Evolutionary conservation across 2,113 vertebrate species (phyloP).

Genomic region (Aythya baeri): DNA sequence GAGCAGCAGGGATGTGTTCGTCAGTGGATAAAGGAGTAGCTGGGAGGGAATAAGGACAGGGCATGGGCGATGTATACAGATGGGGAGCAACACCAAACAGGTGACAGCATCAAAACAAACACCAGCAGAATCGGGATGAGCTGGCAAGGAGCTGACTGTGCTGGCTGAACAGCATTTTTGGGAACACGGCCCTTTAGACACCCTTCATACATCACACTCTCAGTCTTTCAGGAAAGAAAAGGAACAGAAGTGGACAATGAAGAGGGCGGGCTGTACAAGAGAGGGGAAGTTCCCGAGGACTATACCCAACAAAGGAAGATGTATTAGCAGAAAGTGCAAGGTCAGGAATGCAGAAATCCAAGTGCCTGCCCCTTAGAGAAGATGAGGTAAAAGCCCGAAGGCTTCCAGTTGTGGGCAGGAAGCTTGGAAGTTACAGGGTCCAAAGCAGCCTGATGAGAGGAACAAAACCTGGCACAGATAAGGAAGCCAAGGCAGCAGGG

Average conservation of each 20-base stretch:
- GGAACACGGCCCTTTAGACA: rapidly evolving
- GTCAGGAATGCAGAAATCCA: background rate
- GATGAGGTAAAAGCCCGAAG: background rate
- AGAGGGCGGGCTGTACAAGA: rapidly evolving
- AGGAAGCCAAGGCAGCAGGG: background rate
- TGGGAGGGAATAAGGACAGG: background rate
- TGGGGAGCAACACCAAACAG: rapidly evolving
- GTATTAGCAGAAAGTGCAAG: background rate
- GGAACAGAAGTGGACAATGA: background rate
- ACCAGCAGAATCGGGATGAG: background rate
- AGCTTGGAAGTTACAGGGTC: background rate
- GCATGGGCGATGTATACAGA: background rate
- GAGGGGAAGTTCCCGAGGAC: background rate
- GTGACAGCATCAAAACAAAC: background rate
- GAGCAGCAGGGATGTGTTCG: background rate
- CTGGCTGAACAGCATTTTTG: background rate
- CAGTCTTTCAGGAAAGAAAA: background rate
- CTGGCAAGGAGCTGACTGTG: rapidly evolving
- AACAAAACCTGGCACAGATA: background rate
- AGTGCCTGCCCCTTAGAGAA: background rate
- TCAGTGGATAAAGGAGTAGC: background rate
- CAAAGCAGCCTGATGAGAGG: background rate
- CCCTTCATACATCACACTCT: background rate
- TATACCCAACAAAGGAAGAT: rapidly evolving
- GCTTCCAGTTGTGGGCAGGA: background rate